phyloP scores from a whole-genome alignment of 2,888 invertebrate genomes.

The Ormyrus nitidulus region DNA sequence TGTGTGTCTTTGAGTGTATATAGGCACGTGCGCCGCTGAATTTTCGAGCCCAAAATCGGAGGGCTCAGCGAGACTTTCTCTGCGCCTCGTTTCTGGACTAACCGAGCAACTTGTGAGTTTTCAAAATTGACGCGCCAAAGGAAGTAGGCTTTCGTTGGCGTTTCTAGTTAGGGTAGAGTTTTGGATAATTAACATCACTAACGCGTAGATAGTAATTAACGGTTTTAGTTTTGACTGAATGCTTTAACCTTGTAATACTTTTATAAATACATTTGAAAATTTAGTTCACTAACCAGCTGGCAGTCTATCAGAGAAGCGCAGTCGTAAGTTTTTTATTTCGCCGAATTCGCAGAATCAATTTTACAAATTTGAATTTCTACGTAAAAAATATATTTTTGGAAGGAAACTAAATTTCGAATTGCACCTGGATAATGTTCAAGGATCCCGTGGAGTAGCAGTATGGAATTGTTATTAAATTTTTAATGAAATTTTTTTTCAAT shows the following conservation, averaged over 20 bases:
- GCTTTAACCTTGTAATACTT: conserved; percentile 14
- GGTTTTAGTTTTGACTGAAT: not conserved
- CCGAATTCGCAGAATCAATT: not conserved
- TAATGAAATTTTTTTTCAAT: not conserved
- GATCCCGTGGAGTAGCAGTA: not conserved
- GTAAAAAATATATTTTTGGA: no score
- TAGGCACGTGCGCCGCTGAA: no score
- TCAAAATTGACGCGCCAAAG: no score
- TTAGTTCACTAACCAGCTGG: not conserved
- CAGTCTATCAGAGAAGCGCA: conserved; percentile 3
- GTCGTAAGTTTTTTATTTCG: not conserved
- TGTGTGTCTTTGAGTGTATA: no score
- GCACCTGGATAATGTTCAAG: not conserved
- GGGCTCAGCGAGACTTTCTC: no score
- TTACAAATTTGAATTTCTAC: not conserved
- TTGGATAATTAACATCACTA: not conserved
- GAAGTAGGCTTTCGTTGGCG: not conserved
- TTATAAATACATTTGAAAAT: conserved; percentile 24
- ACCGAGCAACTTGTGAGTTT: no score
- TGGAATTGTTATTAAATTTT: not conserved
- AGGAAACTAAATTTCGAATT: no score
- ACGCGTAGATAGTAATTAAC: not conserved
- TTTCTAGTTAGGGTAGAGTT: not conserved
- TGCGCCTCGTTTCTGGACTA: no score
- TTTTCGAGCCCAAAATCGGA: not conserved